Percentiles rank a stretch among this genome's conserved stretches.
phyloP scores from a whole-genome alignment of 2,888 invertebrate genomes.

The Lutraria lutraria region DNA sequence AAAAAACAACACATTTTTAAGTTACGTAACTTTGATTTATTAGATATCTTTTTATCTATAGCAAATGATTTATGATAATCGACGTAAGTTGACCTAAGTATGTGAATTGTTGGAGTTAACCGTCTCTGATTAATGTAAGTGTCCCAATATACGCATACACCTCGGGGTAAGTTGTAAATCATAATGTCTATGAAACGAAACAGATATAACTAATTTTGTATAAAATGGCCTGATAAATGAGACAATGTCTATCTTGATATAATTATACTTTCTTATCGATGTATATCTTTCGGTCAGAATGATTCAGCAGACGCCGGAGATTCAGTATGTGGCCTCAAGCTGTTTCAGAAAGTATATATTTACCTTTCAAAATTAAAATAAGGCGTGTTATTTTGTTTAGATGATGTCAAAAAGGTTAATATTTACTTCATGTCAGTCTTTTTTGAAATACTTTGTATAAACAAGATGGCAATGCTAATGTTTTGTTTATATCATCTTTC shows the following conservation, averaged over 20 bases:
- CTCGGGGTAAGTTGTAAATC: background rate
- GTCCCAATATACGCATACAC: background rate
- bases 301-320: constrained; percentile 2
- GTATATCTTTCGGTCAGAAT: background rate
- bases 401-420: constrained; percentile 28
- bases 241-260: constrained; percentile 5
- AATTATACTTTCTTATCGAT: background rate
- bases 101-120: background rate
- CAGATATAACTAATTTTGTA: background rate
- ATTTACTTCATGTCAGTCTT: constrained; percentile 26
- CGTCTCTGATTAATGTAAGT: background rate
- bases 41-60: background rate
- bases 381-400: constrained; percentile 21
- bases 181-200: background rate
- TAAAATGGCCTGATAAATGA: background rate
- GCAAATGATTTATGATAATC: background rate
- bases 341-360: constrained; percentile 15
- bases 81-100: background rate
- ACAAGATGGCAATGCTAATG: background rate
- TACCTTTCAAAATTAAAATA: constrained; percentile 18
- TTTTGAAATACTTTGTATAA: constrained; percentile 20
- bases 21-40: background rate
- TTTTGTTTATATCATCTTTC: constrained; percentile 22
- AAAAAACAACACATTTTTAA: background rate
- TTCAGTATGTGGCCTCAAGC: background rate